Evolutionary conservation across 1,140 invertebrate genomes (phyloP).

Genomic region (Lepidurus couesii): DNA sequence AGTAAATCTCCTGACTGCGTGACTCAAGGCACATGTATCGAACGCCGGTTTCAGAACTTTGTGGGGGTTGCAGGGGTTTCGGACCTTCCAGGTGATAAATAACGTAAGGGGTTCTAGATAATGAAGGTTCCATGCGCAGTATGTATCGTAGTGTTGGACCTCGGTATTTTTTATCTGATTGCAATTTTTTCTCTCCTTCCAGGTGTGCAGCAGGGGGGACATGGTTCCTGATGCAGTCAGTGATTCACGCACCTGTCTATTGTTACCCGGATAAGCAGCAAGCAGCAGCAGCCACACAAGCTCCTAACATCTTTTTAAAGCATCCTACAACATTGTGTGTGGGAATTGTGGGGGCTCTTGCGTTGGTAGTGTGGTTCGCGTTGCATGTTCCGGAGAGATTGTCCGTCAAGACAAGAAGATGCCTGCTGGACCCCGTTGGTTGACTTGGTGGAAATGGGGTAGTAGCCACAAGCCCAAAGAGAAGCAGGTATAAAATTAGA

Average conservation of each 20-base stretch:
- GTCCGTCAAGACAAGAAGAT: conserved; percentile 21
- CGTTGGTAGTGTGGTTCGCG: not conserved
- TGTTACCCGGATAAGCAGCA: not conserved
- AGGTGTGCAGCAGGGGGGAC: conserved; percentile 5
- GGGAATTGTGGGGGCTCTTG: not conserved
- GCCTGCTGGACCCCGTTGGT: conserved; percentile 4
- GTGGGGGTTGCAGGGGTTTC: not conserved
- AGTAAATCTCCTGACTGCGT: not conserved
- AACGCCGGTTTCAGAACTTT: not conserved
- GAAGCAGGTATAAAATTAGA: conserved; percentile 22
- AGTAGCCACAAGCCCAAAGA: conserved; percentile 5
- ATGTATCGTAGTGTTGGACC: not conserved
- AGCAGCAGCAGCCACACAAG: not conserved
- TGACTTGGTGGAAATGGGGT: not conserved
- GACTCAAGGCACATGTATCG: not conserved
- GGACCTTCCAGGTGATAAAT: conserved; percentile 5
- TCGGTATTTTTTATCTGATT: not conserved
- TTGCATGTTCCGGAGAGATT: conserved; percentile 4
- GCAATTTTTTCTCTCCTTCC: not conserved
- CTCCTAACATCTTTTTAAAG: not conserved
- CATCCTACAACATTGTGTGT: not conserved
- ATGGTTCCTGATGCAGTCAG: conserved; percentile 17
- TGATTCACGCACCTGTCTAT: conserved; percentile 21
- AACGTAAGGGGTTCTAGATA: conserved; percentile 19
- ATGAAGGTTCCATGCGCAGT: not conserved